A percentile compares a stretch with the other conserved stretches of the same genome.
phyloP scores from a whole-genome alignment of 2,888 invertebrate genomes.

The Drosophila crucigera region DNA sequence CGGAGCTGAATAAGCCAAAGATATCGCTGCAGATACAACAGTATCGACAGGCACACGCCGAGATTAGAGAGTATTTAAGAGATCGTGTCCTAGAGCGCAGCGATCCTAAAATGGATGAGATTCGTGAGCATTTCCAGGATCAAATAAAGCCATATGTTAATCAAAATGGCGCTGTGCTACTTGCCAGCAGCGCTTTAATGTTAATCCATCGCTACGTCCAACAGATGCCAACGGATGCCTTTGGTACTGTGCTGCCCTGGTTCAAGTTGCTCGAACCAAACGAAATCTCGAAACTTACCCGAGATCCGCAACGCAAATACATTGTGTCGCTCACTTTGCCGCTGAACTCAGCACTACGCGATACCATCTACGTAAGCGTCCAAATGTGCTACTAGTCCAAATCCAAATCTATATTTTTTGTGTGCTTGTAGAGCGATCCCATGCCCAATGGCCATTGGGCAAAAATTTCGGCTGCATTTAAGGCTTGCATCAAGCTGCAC shows the following conservation, averaged over 20 bases:
- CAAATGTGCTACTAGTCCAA: background rate
- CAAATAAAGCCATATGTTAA: constrained; percentile 72
- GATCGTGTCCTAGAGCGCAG: constrained; percentile 87
- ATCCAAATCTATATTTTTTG: background rate
- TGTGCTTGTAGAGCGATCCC: constrained; percentile 87
- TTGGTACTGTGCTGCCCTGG: constrained; percentile 87
- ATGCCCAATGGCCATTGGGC: constrained; percentile 88
- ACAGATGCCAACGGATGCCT: constrained; percentile 91
- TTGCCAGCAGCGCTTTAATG: constrained; percentile 64
- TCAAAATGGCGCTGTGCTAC: constrained; percentile 71
- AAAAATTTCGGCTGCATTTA: constrained; percentile 93
- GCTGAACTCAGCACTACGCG: constrained; percentile 90
- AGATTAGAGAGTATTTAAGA: constrained; percentile 87
- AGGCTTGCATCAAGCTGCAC: constrained; percentile 90
- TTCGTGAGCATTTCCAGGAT: constrained; percentile 87
- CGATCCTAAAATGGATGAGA: constrained; percentile 86
- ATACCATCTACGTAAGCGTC: constrained; percentile 88
- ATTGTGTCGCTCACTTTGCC: constrained; percentile 89
- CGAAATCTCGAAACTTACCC: background rate
- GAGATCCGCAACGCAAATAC: background rate
- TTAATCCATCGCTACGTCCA: constrained; percentile 93
- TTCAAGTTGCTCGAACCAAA: constrained; percentile 81
- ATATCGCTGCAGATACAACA: constrained; percentile 84
- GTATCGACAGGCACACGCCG: constrained; percentile 86
- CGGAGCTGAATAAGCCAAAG: constrained; percentile 74